Evolutionary conservation across 2,797 vertebrate genomes (phyloP).

Genomic region (Anableps anableps): DNA sequence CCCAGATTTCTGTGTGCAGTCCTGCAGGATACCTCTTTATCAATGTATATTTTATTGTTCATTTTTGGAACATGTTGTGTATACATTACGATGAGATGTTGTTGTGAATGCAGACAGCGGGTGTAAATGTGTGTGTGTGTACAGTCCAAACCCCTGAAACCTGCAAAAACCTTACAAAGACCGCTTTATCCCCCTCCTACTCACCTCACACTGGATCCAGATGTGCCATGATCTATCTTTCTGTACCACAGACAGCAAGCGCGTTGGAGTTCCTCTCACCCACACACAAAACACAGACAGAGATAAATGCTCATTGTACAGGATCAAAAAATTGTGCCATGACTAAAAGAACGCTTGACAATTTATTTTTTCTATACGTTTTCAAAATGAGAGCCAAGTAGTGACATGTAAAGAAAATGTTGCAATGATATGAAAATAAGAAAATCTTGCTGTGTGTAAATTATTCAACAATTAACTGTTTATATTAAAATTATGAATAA

Average conservation of each 20-base stretch:
- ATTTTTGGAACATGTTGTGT: slow-evolving; percentile 69
- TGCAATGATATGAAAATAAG: slow-evolving; percentile 85
- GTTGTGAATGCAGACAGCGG: slow-evolving; percentile 55
- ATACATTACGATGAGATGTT: slow-evolving; percentile 56
- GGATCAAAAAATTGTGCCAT: slow-evolving; percentile 87
- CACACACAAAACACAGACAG: slow-evolving; percentile 29
- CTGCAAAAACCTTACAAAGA: slow-evolving; percentile 47
- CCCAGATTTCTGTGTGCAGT: slow-evolving; percentile 72
- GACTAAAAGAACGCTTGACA: slow-evolving; percentile 84
- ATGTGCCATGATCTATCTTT: slow-evolving; percentile 80
- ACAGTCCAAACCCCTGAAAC: slow-evolving; percentile 48
- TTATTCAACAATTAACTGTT: slow-evolving; percentile 97
- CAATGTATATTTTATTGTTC: slow-evolving; percentile 68
- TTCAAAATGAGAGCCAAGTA: slow-evolving; percentile 90
- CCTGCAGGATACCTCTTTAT: slow-evolving; percentile 74
- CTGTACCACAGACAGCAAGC: slow-evolving; percentile 67
- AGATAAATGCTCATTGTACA: slow-evolving; percentile 76
- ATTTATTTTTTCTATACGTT: slow-evolving; percentile 89
- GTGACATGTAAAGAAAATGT: slow-evolving; percentile 90
- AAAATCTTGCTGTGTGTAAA: slow-evolving; percentile 93
- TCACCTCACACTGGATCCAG: slow-evolving; percentile 81
- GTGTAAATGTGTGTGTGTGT: slow-evolving; percentile 64
- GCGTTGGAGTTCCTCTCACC: slow-evolving; percentile 49
- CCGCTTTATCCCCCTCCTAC: slow-evolving; percentile 54
- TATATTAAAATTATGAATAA: slow-evolving; percentile 98